Base-by-base conservation (phyloP, 2,888 invertebrate species). In the Nemoura dubitans region DNA sequence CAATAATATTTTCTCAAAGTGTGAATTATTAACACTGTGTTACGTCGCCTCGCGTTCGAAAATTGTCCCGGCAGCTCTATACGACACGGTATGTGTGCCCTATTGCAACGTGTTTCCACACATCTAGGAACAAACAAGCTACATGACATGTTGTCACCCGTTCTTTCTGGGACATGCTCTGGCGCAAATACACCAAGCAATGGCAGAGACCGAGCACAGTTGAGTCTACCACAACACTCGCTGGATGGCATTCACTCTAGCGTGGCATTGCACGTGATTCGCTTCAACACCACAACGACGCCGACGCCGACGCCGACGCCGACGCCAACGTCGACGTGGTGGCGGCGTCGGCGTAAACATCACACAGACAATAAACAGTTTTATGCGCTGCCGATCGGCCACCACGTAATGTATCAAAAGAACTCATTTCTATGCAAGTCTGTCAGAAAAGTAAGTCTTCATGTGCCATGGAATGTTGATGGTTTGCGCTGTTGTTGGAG, bases 81-180 rank as follows among this genome's bases (percentile, higher is more conserved):
- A 59, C 59, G 59, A 59, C 21, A 2, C n/a, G n/a, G n/a, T 59
- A 21, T 78, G 78, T 28, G 3, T 26, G 7, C 78, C 2, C n/a
- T 14, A 27, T 26, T 76, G 76, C 0, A 78, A 78, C 78, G 78
- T 78, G 27, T 26, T 28, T 78, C 78, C 26, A 16, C 59, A 59
- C 59, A 59, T 59, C 16, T 21, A 21, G 21, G 78, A 27, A 78
- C 78, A 78, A 78, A 78, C 78, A 78, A 26, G 78, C 78, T 14
- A 27, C 26, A 78, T 78, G 78, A 78, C 78, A 78, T 28, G 78
- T 26, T 78, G 78, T 78, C 78, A 78, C 3, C 78, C 78, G 78
- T 27, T 78, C 78, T 78, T 78, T 78, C 25, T 14, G 78, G 78
- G 25, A 6, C 78, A 28, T 78, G 26, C 78, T 10, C 59, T 14